phyloP scores from a whole-genome alignment of 1,140 invertebrate genomes.

The Meloidogyne hapla region DNA sequence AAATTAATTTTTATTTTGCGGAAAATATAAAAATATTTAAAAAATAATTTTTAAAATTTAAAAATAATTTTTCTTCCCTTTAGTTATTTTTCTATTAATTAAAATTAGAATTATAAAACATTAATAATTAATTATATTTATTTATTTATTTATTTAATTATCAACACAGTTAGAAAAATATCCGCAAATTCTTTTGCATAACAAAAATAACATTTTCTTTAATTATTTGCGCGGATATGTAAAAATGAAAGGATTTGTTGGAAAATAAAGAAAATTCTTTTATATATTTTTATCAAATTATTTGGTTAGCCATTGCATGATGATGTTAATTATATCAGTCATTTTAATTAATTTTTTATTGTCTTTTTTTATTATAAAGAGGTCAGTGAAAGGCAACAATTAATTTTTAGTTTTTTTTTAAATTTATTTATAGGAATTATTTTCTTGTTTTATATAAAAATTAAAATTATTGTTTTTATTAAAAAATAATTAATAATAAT shows the following conservation, averaged over 20 bases:
- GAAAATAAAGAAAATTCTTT: background rate
- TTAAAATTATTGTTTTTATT: too few species aligned
- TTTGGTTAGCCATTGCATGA: background rate
- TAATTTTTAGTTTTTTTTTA: background rate
- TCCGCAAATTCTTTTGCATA: slow-evolving; percentile 8
- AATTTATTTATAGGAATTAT: background rate
- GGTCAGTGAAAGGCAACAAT: slow-evolving; percentile 2
- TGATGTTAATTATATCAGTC: background rate
- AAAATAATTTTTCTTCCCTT: too few species aligned
- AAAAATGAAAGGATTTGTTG: background rate
- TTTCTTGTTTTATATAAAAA: too few species aligned
- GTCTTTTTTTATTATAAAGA: background rate
- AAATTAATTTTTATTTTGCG: slow-evolving; percentile 6
- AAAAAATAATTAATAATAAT: too few species aligned
- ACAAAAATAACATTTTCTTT: background rate
- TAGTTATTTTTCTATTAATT: too few species aligned
- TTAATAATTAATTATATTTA: background rate
- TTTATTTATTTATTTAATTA: background rate
- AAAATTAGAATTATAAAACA: too few species aligned
- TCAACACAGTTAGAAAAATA: background rate
- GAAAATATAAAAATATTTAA: background rate
- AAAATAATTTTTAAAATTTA: too few species aligned
- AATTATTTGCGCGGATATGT: background rate
- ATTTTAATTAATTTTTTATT: background rate
- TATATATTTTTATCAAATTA: background rate